Percentiles rank a stretch among this genome's conserved stretches.
These are phyloP conservation scores for Benitochromis conjunctus DNA, from an alignment of 2,113 vertebrate species.

Conservation along the genomic window DNA sequence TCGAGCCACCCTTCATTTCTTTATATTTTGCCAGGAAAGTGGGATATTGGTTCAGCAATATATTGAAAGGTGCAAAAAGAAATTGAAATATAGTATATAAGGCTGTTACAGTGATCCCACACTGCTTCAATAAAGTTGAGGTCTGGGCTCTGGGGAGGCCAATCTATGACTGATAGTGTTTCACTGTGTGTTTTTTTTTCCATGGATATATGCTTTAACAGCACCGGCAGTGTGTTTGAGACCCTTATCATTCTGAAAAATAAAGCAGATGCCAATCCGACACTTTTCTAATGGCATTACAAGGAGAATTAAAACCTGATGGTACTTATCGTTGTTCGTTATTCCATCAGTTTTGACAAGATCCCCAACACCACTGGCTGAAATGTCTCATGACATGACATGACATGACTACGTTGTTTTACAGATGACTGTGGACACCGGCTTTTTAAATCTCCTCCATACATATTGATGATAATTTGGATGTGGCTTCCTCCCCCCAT, in stretches of 20 bases:
- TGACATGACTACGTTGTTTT: too few relatives aligned
- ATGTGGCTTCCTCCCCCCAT: too few relatives aligned
- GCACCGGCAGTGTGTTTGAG: background rate
- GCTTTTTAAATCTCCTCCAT: too few relatives aligned
- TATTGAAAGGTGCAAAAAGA: background rate
- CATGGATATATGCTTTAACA: background rate
- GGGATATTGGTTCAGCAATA: background rate
- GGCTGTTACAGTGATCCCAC: background rate
- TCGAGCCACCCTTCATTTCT: background rate
- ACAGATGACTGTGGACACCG: too few relatives aligned
- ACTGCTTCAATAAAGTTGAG: background rate
- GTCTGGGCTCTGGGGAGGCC: background rate
- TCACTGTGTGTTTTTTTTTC: background rate
- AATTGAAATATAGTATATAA: background rate
- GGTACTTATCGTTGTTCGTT: too few relatives aligned
- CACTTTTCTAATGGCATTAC: too few relatives aligned
- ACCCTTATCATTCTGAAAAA: background rate
- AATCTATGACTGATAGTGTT: background rate
- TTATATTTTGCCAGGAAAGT: accelerated
- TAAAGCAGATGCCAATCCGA: too few relatives aligned
- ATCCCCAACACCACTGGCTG: too few relatives aligned
- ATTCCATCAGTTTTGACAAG: too few relatives aligned
- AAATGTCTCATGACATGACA: too few relatives aligned
- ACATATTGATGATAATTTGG: too few relatives aligned
- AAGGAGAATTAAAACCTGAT: too few relatives aligned